Percentiles rank a stretch among this genome's conserved stretches.
Conservation (phyloP, 2,888 invertebrate species). For the Bombyx huttoni region DNA sequence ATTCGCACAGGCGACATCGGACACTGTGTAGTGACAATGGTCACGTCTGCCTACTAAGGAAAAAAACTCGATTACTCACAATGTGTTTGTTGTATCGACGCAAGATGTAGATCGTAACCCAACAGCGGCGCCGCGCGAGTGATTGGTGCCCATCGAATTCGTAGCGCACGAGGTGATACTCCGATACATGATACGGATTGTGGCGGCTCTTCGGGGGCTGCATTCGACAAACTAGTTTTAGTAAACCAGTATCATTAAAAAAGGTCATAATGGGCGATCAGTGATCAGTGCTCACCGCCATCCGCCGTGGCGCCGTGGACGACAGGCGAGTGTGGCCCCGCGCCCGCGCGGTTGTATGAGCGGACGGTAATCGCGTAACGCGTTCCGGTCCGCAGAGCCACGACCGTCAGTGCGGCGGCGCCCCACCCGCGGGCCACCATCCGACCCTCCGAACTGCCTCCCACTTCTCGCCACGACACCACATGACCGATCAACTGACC, state of each 20-base stretch:
- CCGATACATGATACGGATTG: slow-evolving; percentile 78
- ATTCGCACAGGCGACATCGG: neutral
- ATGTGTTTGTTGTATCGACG: slow-evolving; percentile 47
- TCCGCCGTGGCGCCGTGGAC: slow-evolving; percentile 83
- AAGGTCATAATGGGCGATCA: neutral
- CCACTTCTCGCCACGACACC: slow-evolving; percentile 69
- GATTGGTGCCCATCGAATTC: slow-evolving; percentile 78
- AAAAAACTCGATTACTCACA: slow-evolving; percentile 18
- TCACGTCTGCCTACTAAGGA: neutral
- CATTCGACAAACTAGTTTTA: too few relatives aligned
- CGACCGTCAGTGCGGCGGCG: slow-evolving; percentile 73
- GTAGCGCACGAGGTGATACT: slow-evolving; percentile 78
- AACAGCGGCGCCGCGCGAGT: slow-evolving; percentile 73
- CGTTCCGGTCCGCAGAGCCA: slow-evolving; percentile 79
- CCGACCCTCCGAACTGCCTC: slow-evolving; percentile 18
- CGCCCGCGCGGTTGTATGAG: slow-evolving; percentile 86
- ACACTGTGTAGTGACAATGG: neutral
- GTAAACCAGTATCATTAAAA: too few relatives aligned
- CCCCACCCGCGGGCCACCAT: slow-evolving; percentile 75
- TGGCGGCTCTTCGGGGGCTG: slow-evolving; percentile 81
- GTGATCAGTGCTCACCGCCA: slow-evolving; percentile 73
- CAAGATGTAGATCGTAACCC: slow-evolving; percentile 86
- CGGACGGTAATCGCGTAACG: slow-evolving; percentile 84
- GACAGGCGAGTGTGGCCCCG: slow-evolving; percentile 81
- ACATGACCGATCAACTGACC: slow-evolving; percentile 82